Percentiles rank a stretch among this genome's conserved stretches.
Evolutionary conservation across 1,140 invertebrate genomes (phyloP).

Genomic region (Ostrea edulis): DNA sequence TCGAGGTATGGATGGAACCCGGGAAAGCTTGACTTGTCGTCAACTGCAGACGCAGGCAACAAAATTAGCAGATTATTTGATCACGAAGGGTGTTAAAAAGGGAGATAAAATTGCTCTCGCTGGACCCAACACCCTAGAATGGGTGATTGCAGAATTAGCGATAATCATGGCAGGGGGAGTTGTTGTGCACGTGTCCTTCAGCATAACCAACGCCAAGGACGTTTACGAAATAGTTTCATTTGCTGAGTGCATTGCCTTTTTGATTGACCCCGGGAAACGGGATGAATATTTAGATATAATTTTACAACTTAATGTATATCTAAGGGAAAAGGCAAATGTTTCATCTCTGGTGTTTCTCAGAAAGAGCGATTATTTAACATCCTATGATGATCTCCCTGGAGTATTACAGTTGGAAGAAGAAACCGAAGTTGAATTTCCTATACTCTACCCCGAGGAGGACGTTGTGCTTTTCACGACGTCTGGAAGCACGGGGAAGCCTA

Average conservation of each 20-base stretch:
- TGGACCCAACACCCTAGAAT: too few species aligned
- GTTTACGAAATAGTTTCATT: neutral
- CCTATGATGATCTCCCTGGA: neutral
- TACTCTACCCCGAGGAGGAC: neutral
- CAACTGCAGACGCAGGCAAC: neutral
- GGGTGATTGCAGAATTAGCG: too few species aligned
- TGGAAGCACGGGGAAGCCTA: neutral
- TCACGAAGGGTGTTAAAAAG: neutral
- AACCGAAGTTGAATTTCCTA: neutral
- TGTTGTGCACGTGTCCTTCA: neutral
- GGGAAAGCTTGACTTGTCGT: neutral
- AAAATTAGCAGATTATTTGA: neutral
- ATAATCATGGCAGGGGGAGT: too few species aligned
- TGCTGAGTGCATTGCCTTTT: neutral
- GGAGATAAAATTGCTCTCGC: too few species aligned
- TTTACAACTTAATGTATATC: neutral
- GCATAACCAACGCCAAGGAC: neutral
- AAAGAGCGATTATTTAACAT: neutral
- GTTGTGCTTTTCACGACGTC: neutral
- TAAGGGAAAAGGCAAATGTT: neutral
- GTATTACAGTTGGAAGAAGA: neutral
- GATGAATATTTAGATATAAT: too few species aligned
- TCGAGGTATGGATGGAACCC: neutral
- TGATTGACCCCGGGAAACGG: conserved; percentile 4
- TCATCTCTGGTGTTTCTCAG: neutral